These are phyloP conservation scores for Carcharodon carcharias DNA, from an alignment of 2,797 vertebrate species.

Conservation along the genomic window DNA sequence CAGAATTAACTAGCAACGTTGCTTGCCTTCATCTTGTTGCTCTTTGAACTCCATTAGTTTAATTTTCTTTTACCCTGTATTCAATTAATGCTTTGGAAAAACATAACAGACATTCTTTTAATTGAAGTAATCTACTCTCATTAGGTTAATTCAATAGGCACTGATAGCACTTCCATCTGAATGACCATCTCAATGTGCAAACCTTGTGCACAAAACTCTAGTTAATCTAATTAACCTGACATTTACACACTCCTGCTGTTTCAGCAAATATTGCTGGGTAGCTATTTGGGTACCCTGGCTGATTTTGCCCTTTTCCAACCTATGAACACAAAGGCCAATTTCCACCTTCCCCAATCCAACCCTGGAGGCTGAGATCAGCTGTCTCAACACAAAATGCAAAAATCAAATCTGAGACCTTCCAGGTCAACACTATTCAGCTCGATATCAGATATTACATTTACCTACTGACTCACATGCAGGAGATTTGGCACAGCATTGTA, in stretches of 20 bases:
- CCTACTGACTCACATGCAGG: not conserved
- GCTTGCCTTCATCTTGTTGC: not conserved
- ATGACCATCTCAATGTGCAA: not conserved
- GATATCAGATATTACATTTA: not conserved
- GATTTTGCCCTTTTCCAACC: no score
- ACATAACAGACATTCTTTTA: not conserved
- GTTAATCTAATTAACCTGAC: not conserved
- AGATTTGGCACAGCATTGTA: not conserved
- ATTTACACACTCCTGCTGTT: not conserved
- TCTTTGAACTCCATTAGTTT: not conserved
- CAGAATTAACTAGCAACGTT: not conserved
- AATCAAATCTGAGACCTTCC: not conserved
- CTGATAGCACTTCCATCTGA: not conserved
- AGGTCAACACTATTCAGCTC: not conserved
- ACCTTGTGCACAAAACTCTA: not conserved
- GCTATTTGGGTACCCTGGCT: not conserved
- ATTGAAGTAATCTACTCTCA: not conserved
- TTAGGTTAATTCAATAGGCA: not conserved
- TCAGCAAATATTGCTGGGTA: not conserved
- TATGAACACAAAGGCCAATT: no score
- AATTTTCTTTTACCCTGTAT: not conserved
- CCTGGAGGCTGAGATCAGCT: not conserved
- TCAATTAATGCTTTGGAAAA: not conserved
- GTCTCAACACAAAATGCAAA: not conserved
- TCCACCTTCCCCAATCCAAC: no score